Evolutionary conservation across 1,140 invertebrate genomes (phyloP).

Genomic region (Drosophila setifemur): DNA sequence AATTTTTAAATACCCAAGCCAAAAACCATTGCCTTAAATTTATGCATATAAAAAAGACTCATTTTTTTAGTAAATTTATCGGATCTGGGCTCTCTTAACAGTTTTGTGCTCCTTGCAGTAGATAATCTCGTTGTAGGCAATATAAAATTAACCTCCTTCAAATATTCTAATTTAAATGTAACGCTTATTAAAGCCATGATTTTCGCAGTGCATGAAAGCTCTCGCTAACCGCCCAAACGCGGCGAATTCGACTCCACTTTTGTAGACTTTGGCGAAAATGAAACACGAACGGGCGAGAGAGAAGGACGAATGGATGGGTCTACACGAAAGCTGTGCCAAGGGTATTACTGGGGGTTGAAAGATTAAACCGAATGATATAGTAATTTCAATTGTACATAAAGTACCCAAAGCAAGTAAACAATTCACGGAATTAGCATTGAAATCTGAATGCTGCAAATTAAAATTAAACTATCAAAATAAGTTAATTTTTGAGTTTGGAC

Average conservation of each 20-base stretch:
- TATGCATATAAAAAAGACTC: too few species aligned
- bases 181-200: too few species aligned
- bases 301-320: conserved; percentile 17
- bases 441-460: neutral
- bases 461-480: neutral
- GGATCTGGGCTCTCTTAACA: too few species aligned
- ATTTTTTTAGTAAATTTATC: too few species aligned
- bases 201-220: conserved; percentile 53
- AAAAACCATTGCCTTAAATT: too few species aligned
- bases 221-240: neutral
- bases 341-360: conserved; percentile 41
- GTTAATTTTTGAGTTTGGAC: neutral
- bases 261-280: conserved; percentile 42
- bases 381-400: neutral
- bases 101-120: too few species aligned
- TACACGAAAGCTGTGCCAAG: conserved; percentile 45
- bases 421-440: too few species aligned
- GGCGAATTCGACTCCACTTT: conserved; percentile 24
- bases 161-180: conserved; percentile 13
- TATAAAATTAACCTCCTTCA: too few species aligned
- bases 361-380: conserved; percentile 9
- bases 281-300: conserved; percentile 3
- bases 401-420: too few species aligned
- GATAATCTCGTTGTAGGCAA: too few species aligned
- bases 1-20: too few species aligned